phyloP scores from a whole-genome alignment of 2,888 invertebrate species.

The Encarsia formosa region DNA sequence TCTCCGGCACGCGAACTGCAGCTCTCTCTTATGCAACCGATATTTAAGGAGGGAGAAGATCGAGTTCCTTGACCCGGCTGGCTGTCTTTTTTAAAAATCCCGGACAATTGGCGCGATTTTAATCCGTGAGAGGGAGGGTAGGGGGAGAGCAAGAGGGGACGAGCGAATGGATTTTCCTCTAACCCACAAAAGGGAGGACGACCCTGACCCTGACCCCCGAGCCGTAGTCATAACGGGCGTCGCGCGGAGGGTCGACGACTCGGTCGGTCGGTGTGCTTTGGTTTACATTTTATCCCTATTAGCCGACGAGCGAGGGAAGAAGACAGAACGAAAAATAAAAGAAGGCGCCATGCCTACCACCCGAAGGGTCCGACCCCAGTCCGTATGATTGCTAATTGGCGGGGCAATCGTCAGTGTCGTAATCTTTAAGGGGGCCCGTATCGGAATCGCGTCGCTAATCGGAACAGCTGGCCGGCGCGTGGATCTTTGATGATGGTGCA shows the following conservation, averaged over 20 bases:
- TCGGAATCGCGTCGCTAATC: too few relatives aligned
- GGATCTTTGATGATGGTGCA: too few relatives aligned
- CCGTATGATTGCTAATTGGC: constrained; percentile 32
- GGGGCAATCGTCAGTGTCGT: too few relatives aligned
- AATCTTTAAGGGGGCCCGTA: too few relatives aligned
- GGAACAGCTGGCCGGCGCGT: too few relatives aligned
- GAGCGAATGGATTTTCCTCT: constrained; percentile 16
- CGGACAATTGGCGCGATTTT: too few relatives aligned
- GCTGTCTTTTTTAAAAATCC: too few relatives aligned
- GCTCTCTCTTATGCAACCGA: constrained; percentile 27
- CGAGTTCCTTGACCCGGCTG: too few relatives aligned
- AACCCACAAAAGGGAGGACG: constrained; percentile 21
- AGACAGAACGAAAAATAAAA: too few relatives aligned
- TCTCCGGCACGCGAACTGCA: constrained; percentile 38
- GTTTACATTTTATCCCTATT: constrained; percentile 44
- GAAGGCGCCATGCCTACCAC: background rate
- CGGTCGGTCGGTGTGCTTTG: constrained; percentile 39
- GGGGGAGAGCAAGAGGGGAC: background rate
- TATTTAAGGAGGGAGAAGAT: constrained; percentile 33
- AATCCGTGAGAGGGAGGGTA: background rate
- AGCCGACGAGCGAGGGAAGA: background rate
- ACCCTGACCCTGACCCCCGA: constrained; percentile 42
- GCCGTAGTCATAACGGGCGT: constrained; percentile 43
- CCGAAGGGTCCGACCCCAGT: constrained; percentile 31
- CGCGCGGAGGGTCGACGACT: constrained; percentile 31